phyloP scores from a whole-genome alignment of 1,140 invertebrate genomes.

The Drosophila biarmipes region DNA sequence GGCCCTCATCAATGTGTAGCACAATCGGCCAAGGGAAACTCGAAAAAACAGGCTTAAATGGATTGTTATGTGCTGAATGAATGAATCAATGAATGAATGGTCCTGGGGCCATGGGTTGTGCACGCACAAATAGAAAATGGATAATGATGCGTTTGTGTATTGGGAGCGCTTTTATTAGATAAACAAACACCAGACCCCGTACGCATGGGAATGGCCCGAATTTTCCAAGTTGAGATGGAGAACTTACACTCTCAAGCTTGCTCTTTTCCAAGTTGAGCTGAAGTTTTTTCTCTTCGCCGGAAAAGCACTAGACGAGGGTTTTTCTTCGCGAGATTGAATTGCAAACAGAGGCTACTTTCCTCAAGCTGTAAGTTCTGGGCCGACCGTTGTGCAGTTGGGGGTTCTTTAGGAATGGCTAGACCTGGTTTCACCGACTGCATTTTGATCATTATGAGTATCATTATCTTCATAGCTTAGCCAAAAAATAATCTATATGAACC shows the following conservation, averaged over 20 bases:
- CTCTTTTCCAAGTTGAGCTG: constrained; percentile 28
- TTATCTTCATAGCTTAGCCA: background rate
- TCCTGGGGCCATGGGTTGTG: constrained; percentile 1
- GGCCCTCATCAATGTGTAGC: constrained; percentile 9
- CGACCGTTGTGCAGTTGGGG: constrained; percentile 49
- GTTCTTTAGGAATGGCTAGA: constrained; percentile 52
- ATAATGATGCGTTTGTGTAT: constrained; percentile 79
- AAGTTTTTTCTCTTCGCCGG: constrained; percentile 15
- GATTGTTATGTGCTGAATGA: background rate
- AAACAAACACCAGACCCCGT: constrained; percentile 22
- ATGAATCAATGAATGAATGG: constrained; percentile 31
- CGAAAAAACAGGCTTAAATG: background rate
- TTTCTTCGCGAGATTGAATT: constrained; percentile 45
- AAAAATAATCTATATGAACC: background rate
- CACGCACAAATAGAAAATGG: constrained; percentile 39
- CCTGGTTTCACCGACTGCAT: background rate
- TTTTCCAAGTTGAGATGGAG: background rate
- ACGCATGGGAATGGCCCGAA: constrained; percentile 7
- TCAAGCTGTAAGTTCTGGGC: constrained; percentile 65
- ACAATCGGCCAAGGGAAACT: background rate
- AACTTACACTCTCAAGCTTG: constrained; percentile 10
- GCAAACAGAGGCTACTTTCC: constrained; percentile 41
- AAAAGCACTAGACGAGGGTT: constrained; percentile 9
- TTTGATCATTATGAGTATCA: constrained; percentile 5
- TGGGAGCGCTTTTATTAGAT: constrained; percentile 66